Evolutionary conservation across 2,888 invertebrate species (phyloP), one percentile per base, ranked within the genome.

Genomic region (Octonoba sinensis): DNA sequence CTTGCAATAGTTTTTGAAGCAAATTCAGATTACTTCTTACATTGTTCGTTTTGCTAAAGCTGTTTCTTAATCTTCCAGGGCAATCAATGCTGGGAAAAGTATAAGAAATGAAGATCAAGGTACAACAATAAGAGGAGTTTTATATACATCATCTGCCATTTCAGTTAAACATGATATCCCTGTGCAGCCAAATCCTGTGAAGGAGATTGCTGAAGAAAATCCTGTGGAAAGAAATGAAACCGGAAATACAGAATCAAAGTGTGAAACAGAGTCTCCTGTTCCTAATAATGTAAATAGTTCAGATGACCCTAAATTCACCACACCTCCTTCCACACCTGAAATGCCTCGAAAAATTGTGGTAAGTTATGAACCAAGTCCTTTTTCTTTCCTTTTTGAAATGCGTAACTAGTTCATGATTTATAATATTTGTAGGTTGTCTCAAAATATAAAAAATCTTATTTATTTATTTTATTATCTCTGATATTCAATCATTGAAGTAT

Each of bases 41-140:
- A 11, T 11, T 36, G 6, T 36, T 11, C 11, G 36, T 36, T 36
- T 11, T 36, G 6, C 11, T n/a, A n/a, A n/a, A 36, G 8, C 6
- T 6, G 36, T 36, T 2, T 36, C 8, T 36, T 4, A 36, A 36
- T 36, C 36, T 75, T 86, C n/a, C 83, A 90, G 90, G 83, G 89
- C 89, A 85, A 93, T 94, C 47, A 94, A 94, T 89, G 94, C 93
- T n/a, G 94, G 94, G 0, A 94, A 94, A 88, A 93, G 93, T 36
- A 90, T 90, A 74, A 91, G 92, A 90, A 94, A 94, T 87, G 94
- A 94, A 87, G 94, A 94, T 88, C 93, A 94, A 88, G 93, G 93
- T 0, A 82, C 88, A n/a, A 85, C 88, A 51, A 86, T 87, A 65
- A 84, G 86, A 46, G 87, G 87, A 16, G 81, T 86, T 11, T 83